Evolutionary conservation across 2,113 vertebrate species (phyloP).

Genomic region (Recurvirostra avosetta): DNA sequence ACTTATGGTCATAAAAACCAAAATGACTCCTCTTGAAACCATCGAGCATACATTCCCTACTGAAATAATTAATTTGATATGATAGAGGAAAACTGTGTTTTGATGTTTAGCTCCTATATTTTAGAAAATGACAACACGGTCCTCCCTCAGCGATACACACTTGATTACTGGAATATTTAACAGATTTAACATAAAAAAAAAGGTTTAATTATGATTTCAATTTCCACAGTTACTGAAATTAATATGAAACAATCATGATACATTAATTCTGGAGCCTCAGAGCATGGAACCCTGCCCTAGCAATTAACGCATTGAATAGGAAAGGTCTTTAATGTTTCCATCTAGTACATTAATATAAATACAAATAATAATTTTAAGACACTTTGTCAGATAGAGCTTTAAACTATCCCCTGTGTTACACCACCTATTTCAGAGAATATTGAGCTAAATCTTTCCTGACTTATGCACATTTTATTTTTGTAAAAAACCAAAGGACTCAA

Average conservation of each 20-base stretch:
- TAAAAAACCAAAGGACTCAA: not conserved
- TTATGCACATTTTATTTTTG: not conserved
- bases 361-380: not conserved
- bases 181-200: not conserved
- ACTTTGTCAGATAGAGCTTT: not conserved
- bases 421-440: not conserved
- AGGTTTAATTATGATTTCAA: not conserved
- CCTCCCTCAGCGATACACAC: not conserved
- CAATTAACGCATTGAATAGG: not conserved
- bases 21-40: not conserved
- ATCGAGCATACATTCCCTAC: not conserved
- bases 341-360: not conserved
- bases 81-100: not conserved
- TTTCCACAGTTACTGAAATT: not conserved
- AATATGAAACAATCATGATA: not conserved
- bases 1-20: not conserved
- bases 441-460: not conserved
- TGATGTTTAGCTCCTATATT: not conserved
- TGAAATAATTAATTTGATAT: not conserved
- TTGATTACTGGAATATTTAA: not conserved
- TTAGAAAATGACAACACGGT: not conserved
- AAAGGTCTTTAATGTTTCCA: not conserved
- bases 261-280: not conserved
- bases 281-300: not conserved
- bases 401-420: not conserved